Evolutionary conservation across 2,113 vertebrate species (phyloP).

Genomic region (Trachemys scripta): DNA sequence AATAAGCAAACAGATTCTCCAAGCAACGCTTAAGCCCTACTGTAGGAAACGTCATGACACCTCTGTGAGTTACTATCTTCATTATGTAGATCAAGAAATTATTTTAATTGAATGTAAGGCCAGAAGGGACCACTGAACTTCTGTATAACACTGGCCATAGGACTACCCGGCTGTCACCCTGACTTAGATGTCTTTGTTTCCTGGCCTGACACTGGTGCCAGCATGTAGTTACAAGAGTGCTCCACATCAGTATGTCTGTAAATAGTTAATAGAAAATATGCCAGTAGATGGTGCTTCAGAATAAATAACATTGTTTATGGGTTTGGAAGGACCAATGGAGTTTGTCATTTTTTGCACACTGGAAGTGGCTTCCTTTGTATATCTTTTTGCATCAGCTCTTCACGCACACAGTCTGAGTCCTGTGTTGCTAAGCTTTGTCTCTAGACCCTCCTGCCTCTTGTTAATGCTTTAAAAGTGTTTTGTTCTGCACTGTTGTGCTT

Average conservation of each 20-base stretch:
- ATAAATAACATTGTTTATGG: neutral
- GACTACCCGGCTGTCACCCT: neutral
- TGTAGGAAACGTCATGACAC: neutral
- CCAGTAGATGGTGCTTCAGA: neutral
- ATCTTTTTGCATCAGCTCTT: neutral
- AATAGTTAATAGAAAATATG: neutral
- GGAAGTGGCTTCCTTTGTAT: neutral
- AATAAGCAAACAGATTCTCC: slow-evolving; percentile 2
- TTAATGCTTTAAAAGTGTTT: neutral
- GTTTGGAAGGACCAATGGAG: neutral
- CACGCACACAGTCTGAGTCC: neutral
- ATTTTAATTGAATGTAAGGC: neutral
- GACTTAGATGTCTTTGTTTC: neutral
- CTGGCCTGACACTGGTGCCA: neutral
- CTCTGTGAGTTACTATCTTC: neutral
- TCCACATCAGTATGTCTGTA: neutral
- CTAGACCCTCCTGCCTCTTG: neutral
- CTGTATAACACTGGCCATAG: neutral
- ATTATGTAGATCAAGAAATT: neutral
- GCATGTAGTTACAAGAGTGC: neutral
- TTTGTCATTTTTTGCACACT: neutral
- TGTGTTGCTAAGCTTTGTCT: neutral
- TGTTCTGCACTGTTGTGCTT: neutral
- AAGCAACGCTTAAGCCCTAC: slow-evolving; percentile 13
- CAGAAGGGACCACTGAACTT: neutral